Evolutionary conservation across 1,140 invertebrate genomes (phyloP).

Genomic region (Galendromus occidentalis): DNA sequence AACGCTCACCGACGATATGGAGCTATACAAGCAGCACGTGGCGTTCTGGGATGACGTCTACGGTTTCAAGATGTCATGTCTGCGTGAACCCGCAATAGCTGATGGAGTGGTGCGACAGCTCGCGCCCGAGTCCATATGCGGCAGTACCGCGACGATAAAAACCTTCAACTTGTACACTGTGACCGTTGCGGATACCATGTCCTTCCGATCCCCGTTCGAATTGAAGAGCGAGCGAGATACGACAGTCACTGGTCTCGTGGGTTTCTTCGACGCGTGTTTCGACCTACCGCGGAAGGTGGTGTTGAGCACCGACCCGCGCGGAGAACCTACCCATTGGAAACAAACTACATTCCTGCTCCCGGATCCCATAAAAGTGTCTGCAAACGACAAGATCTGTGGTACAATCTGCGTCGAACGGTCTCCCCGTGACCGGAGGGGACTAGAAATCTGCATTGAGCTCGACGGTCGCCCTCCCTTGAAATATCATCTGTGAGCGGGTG

Average conservation of each 20-base stretch:
- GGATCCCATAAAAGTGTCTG: conserved; percentile 43
- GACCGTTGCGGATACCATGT: conserved; percentile 48
- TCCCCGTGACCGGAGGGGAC: not conserved
- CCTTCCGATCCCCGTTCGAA: conserved; percentile 52
- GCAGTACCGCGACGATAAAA: conserved; percentile 37
- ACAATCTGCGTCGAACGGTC: conserved; percentile 10
- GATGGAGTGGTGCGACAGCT: conserved; percentile 78
- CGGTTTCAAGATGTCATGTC: conserved; percentile 86
- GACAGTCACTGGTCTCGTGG: conserved; percentile 62
- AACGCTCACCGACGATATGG: conserved; percentile 54
- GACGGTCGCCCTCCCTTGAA: not conserved
- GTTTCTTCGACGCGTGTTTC: conserved; percentile 81
- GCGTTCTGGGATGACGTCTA: conserved; percentile 91
- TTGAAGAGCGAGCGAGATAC: conserved; percentile 45
- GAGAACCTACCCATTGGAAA: conserved; percentile 74
- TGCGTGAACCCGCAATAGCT: conserved; percentile 64
- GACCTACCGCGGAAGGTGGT: conserved; percentile 44
- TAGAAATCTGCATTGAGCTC: not conserved
- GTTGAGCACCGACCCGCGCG: conserved; percentile 26
- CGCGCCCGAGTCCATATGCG: conserved; percentile 50
- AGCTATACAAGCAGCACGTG: conserved; percentile 45
- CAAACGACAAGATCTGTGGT: conserved; percentile 35
- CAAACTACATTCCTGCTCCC: conserved; percentile 83
- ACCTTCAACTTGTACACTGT: conserved; percentile 53
- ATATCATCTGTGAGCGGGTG: not conserved